Percentiles rank a stretch among this genome's conserved stretches.
Conservation (phyloP, 2,888 invertebrate genomes). For the Andrena chrysosceles region DNA sequence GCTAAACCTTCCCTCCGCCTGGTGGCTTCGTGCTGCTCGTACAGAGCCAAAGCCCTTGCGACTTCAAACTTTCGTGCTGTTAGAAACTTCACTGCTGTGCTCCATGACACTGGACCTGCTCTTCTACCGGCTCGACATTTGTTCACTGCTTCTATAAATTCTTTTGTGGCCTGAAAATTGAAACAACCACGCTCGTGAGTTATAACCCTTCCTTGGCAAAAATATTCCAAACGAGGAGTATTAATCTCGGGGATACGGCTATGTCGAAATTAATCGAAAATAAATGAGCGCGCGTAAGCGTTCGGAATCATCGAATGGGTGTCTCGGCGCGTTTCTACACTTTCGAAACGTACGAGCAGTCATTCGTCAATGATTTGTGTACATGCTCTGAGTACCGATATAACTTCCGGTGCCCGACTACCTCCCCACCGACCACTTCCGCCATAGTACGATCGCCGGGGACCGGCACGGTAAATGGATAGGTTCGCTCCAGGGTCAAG, state of each 20-base stretch:
- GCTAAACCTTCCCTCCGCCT: slow-evolving; percentile 94
- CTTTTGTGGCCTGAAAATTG: slow-evolving; percentile 90
- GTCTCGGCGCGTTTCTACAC: slow-evolving; percentile 58
- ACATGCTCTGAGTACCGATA: slow-evolving; percentile 80
- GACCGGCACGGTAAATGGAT: slow-evolving; percentile 68
- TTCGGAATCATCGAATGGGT: slow-evolving; percentile 19
- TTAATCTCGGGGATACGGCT: background rate
- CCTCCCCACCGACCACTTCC: slow-evolving; percentile 75
- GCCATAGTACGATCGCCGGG: slow-evolving; percentile 67
- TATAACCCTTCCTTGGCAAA: background rate
- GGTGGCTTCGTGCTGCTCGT: slow-evolving; percentile 96
- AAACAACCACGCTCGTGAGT: background rate
- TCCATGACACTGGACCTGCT: slow-evolving; percentile 89
- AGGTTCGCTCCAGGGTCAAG: slow-evolving; percentile 71
- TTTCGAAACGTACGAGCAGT: slow-evolving; percentile 71
- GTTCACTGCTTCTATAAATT: slow-evolving; percentile 92
- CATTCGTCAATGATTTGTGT: slow-evolving; percentile 70
- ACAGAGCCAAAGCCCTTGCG: slow-evolving; percentile 94
- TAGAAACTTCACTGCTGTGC: slow-evolving; percentile 96
- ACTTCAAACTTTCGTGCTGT: slow-evolving; percentile 98
- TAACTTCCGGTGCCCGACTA: slow-evolving; percentile 80
- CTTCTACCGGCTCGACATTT: slow-evolving; percentile 86
- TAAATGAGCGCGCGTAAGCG: background rate
- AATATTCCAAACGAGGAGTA: background rate
- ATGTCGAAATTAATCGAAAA: slow-evolving; percentile 16